Evolutionary conservation across 64 coral and sea anemone species (phyloP).

Genomic region (Montipora efflorescens): DNA sequence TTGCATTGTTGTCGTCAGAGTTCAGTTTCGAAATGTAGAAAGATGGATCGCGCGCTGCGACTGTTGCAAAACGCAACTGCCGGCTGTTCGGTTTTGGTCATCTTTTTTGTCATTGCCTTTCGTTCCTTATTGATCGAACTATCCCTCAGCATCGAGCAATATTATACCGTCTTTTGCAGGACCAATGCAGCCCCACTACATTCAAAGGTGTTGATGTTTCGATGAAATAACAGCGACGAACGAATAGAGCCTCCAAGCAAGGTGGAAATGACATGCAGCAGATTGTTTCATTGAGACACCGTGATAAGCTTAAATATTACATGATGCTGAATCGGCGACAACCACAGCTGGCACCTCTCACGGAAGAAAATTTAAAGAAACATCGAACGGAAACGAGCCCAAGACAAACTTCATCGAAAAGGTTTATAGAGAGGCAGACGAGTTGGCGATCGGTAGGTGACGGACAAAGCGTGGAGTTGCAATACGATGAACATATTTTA

Average conservation of each 20-base stretch:
- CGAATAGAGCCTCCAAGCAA: background rate
- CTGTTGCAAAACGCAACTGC: background rate
- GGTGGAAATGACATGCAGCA: background rate
- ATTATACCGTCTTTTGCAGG: background rate
- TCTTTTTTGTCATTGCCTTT: no score
- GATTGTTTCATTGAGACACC: background rate
- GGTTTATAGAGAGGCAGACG: background rate
- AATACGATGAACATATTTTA: background rate
- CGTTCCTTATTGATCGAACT: no score
- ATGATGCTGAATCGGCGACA: conserved; percentile 34
- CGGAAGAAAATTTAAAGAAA: conserved; percentile 54
- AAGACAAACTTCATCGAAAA: background rate
- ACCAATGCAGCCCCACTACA: background rate
- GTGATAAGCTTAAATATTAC: background rate
- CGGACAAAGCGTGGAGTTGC: conserved; percentile 50
- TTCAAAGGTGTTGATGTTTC: background rate
- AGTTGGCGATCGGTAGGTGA: conserved; percentile 48
- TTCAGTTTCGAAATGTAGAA: background rate
- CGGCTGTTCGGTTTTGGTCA: no score
- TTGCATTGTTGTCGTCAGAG: background rate
- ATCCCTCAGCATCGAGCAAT: background rate
- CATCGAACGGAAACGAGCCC: background rate
- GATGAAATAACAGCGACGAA: background rate
- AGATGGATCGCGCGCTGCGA: background rate
- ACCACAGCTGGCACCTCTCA: background rate